These are phyloP conservation scores for Hippoglossus stenolepis DNA, from an alignment of 2,113 vertebrate species.

Conservation along the genomic window DNA sequence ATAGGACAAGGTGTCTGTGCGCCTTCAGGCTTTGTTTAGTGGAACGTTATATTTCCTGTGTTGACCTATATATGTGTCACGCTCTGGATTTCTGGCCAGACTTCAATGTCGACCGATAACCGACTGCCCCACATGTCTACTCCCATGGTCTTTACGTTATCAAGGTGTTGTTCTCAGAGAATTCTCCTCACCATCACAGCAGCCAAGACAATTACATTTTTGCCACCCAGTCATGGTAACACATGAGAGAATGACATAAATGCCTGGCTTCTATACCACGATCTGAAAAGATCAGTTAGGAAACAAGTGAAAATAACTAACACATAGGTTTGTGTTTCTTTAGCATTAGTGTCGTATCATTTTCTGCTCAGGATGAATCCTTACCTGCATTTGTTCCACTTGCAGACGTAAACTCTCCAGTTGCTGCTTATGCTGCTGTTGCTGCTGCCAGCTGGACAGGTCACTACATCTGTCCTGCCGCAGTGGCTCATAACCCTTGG, in stretches of 20 bases:
- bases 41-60: constrained; percentile 7
- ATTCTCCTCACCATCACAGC: neutral
- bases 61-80: constrained; percentile 25
- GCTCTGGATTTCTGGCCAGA: constrained; percentile 9
- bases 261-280: neutral
- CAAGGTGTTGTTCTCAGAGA: neutral
- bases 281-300: neutral
- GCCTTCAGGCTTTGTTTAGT: constrained; percentile 23
- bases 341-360: neutral
- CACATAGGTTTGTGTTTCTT: neutral
- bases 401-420: constrained; percentile 89
- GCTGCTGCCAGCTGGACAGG: constrained; percentile 89
- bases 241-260: neutral
- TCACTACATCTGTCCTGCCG: constrained; percentile 84
- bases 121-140: neutral
- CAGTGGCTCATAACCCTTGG: constrained; percentile 76
- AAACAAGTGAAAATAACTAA: neutral
- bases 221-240: neutral
- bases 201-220: constrained; percentile 9
- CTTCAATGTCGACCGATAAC: constrained; percentile 9
- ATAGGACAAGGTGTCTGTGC: constrained; percentile 24
- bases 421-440: constrained; percentile 86
- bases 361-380: neutral
- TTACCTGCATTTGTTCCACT: constrained; percentile 96
- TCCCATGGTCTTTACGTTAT: neutral